Base-by-base conservation (phyloP, 2,797 vertebrate species). In the Ctenopoma kingsleyae region DNA sequence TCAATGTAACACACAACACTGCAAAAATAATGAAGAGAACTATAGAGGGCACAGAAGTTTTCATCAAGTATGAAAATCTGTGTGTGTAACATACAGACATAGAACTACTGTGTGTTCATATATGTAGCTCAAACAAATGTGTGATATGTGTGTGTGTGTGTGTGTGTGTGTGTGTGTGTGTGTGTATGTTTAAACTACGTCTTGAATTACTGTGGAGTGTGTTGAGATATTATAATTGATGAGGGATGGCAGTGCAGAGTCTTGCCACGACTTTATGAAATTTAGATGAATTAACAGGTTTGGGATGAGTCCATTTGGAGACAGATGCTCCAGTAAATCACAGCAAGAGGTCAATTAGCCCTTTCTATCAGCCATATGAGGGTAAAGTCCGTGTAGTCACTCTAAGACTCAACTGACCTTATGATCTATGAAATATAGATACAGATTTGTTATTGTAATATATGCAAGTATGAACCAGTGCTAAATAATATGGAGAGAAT, bases 201-300 rank as follows among this genome's bases (percentile, higher is more conserved):
- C 47, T 67, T 32, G 36, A 60, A 64, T 56, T 35, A 52, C 35
- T 69, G 55, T 68, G 50, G 49, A 43, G 70, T 49, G 61, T 70
- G 53, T 43, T 58, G 62, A 72, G 68, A 76, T 68, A 74, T 70
- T 70, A 50, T 82, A 83, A 86, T 71, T 80, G 77, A 84, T 74
- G 72, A 81, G 64, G 77, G 73, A 70, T 74, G 80, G 73, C 78
- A 76, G 76, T 74, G 79, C 69, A 78, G 73, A 64, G 67, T 87
- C 56, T 81, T 83, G 72, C 78, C 81, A 89, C 50, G 84, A 81
- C 74, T 88, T 90, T 86, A 87, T 89, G 83, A 90, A 89, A 90
- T 91, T 81, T 86, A 89, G 82, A 88, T 87, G 80, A 89, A 90
- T 88, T 84, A 90, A 84, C 83, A 87, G 83, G 81, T 91, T 85